phyloP scores from a whole-genome alignment of 2,113 vertebrate species.

The Ochotona curzoniae region DNA sequence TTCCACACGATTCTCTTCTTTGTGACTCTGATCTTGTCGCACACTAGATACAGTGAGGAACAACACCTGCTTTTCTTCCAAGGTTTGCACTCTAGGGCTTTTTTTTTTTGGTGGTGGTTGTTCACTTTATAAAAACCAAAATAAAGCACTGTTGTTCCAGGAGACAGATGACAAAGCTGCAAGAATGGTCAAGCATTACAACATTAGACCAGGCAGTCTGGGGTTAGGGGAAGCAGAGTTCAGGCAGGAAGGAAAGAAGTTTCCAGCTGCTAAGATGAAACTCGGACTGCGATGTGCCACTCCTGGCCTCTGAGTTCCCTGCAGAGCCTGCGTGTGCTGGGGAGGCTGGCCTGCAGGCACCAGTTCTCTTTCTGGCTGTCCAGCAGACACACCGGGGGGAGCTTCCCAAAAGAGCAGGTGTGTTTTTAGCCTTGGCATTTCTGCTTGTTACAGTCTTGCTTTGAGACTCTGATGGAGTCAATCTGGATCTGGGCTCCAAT shows the following conservation, averaged over 20 bases:
- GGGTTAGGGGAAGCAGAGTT: constrained; percentile 12
- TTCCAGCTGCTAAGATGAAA: not conserved
- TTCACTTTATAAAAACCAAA: not conserved
- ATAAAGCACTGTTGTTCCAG: not conserved
- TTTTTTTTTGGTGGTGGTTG: not conserved
- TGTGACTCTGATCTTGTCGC: not conserved
- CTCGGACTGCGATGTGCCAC: not conserved
- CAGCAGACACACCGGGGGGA: not conserved
- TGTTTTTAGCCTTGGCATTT: not conserved
- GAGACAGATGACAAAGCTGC: not conserved
- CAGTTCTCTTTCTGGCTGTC: not conserved
- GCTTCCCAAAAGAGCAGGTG: not conserved
- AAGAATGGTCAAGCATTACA: not conserved
- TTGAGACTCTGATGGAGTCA: not conserved
- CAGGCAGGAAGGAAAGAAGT: not conserved
- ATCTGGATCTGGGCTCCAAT: not conserved
- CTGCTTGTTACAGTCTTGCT: not conserved
- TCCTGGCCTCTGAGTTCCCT: not conserved
- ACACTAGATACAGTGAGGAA: not conserved
- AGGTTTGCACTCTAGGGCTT: not conserved
- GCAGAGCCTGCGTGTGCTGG: not conserved
- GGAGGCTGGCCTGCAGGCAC: not conserved
- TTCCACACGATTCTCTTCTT: not conserved
- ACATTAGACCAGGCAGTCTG: not conserved
- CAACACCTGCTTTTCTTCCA: not conserved